phyloP scores from a whole-genome alignment of 2,113 vertebrate genomes.

The Cynoglossus semilaevis region DNA sequence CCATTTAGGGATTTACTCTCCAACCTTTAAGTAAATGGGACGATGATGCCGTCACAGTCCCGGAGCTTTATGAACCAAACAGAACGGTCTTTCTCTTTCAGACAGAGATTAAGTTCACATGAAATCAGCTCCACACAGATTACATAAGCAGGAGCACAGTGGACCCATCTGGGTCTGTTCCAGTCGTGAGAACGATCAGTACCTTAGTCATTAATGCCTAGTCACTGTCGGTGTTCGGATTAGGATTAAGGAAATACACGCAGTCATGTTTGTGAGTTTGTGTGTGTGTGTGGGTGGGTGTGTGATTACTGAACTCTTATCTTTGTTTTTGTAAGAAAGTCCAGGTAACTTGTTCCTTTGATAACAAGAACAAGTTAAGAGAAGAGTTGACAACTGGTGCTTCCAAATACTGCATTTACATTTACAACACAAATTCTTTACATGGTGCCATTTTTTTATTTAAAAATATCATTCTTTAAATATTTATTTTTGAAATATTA shows the following conservation, averaged over 20 bases:
- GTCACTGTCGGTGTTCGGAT: conserved; percentile 54
- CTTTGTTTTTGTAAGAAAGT: conserved; percentile 1
- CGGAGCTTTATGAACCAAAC: neutral
- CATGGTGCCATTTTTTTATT: too few relatives aligned
- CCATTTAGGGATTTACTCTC: too few relatives aligned
- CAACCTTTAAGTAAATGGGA: too few relatives aligned
- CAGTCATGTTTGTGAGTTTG: conserved; percentile 3
- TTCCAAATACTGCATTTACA: too few relatives aligned
- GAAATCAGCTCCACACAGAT: conserved; percentile 27
- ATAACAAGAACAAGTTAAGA: conserved; percentile 15
- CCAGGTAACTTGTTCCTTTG: conserved; percentile 12
- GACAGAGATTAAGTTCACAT: conserved; percentile 30
- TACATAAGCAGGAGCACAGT: conserved; percentile 47
- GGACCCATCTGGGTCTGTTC: conserved; percentile 51
- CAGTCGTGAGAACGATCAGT: conserved; percentile 18
- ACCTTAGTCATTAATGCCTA: conserved; percentile 37
- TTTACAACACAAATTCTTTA: too few relatives aligned
- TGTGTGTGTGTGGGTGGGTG: conserved; percentile 3
- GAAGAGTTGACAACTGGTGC: conserved; percentile 1
- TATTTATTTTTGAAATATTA: too few relatives aligned
- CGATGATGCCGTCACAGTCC: neutral
- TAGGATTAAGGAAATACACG: conserved; percentile 52
- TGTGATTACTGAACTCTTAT: conserved; percentile 18
- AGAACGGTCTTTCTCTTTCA: conserved; percentile 14
- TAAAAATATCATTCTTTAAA: too few relatives aligned